phyloP scores from a whole-genome alignment of 2,113 vertebrate genomes.

The Boleophthalmus pectinirostris region DNA sequence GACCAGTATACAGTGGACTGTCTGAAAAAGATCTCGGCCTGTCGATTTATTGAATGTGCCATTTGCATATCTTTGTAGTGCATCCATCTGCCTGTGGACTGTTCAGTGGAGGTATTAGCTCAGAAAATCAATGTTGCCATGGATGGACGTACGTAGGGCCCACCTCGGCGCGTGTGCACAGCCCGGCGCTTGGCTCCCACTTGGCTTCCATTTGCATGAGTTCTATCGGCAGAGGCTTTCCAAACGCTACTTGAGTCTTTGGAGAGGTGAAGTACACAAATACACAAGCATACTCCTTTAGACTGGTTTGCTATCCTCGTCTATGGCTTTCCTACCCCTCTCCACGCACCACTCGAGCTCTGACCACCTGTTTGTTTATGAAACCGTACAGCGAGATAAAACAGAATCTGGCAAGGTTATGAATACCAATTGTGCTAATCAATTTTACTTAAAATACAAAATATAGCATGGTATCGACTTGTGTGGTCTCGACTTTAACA shows the following conservation, averaged over 20 bases:
- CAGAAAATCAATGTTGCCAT: conserved; percentile 78
- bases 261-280: conserved; percentile 64
- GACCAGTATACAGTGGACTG: conserved; percentile 69
- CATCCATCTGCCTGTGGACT: conserved; percentile 77
- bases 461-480: conserved; percentile 68
- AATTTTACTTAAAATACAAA: conserved; percentile 77
- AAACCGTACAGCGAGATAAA: conserved; percentile 75
- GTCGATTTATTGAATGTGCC: conserved; percentile 78
- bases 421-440: conserved; percentile 81
- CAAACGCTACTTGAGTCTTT: conserved; percentile 49
- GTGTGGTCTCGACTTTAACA: conserved; percentile 63
- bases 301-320: conserved; percentile 46
- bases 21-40: conserved; percentile 76
- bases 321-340: conserved; percentile 50
- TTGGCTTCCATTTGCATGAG: conserved; percentile 63
- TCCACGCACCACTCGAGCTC: conserved; percentile 46
- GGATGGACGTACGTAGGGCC: conserved; percentile 72
- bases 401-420: conserved; percentile 78
- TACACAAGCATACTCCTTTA: conserved; percentile 42
- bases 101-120: conserved; percentile 79
- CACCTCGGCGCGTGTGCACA: conserved; percentile 62
- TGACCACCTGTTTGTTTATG: conserved; percentile 74
- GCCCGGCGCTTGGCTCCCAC: conserved; percentile 56
- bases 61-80: conserved; percentile 86
- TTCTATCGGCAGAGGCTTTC: conserved; percentile 49